Evolutionary conservation across 2,888 invertebrate species (phyloP).

Genomic region (Pristionchus exspectatus): DNA sequence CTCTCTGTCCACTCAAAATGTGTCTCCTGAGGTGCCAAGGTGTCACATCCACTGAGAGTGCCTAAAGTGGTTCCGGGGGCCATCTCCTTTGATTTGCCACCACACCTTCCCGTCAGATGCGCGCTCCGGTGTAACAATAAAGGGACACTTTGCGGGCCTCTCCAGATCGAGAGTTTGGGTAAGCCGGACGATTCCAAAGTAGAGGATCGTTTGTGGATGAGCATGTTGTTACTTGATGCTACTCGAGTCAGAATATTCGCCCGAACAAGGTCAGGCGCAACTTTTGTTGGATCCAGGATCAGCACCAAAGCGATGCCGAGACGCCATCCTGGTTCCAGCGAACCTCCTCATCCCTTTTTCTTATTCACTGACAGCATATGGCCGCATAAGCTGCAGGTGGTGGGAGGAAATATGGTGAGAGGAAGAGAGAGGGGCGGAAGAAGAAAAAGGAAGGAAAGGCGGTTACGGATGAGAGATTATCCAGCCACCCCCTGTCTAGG

Average conservation of each 20-base stretch:
- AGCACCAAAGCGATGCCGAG: background rate
- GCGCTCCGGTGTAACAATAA: constrained; percentile 18
- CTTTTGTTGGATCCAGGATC: too few relatives aligned
- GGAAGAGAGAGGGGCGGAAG: background rate
- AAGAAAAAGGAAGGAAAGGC: constrained; percentile 36
- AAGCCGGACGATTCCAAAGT: too few relatives aligned
- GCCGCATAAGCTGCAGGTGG: constrained; percentile 41
- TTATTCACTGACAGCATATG: constrained; percentile 35
- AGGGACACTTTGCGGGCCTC: constrained; percentile 3
- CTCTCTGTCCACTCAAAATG: constrained; percentile 9
- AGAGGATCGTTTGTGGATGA: too few relatives aligned
- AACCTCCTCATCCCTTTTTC: background rate
- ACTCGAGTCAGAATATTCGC: too few relatives aligned
- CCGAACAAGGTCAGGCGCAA: too few relatives aligned
- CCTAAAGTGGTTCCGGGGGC: constrained; percentile 52
- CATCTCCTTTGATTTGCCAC: constrained; percentile 45
- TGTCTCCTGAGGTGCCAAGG: background rate
- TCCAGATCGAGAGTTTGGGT: too few relatives aligned
- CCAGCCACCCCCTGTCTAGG: background rate
- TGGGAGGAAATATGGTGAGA: background rate
- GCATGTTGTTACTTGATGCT: too few relatives aligned
- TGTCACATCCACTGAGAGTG: constrained; percentile 14
- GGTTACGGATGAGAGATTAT: constrained; percentile 35
- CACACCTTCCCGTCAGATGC: background rate
- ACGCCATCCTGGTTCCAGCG: background rate